Evolutionary conservation across 2,113 vertebrate genomes (phyloP).

Genomic region (Sinosuthora webbiana): DNA sequence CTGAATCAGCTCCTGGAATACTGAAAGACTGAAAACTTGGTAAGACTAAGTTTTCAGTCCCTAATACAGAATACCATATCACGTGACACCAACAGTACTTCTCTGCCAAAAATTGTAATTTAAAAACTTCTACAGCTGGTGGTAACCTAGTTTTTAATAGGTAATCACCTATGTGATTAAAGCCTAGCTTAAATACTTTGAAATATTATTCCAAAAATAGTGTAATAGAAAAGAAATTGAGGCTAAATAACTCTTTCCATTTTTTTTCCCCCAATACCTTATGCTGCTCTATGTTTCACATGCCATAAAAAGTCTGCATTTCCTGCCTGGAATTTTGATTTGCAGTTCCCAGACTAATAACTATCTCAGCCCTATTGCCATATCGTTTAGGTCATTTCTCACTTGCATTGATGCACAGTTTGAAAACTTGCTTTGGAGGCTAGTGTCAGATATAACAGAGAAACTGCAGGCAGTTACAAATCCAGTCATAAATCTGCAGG

Average conservation of each 20-base stretch:
- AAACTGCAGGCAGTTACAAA: not conserved
- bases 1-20: not conserved
- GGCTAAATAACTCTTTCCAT: not conserved
- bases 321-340: not conserved
- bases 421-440: not conserved
- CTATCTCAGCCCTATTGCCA: not conserved
- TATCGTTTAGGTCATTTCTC: not conserved
- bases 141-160: not conserved
- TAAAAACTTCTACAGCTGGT: not conserved
- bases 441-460: fast-evolving
- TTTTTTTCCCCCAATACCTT: not conserved
- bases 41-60: not conserved
- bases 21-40: not conserved
- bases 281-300: not conserved
- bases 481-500: not conserved
- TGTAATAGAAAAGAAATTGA: not conserved
- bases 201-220: not conserved
- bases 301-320: not conserved
- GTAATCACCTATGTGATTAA: not conserved
- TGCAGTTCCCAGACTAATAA: not conserved
- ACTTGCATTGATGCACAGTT: not conserved
- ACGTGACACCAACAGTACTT: not conserved
- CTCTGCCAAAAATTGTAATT: not conserved
- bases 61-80: not conserved
- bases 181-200: not conserved